Conservation (phyloP, 2,888 invertebrate genomes). For the Arctia plantaginis region DNA sequence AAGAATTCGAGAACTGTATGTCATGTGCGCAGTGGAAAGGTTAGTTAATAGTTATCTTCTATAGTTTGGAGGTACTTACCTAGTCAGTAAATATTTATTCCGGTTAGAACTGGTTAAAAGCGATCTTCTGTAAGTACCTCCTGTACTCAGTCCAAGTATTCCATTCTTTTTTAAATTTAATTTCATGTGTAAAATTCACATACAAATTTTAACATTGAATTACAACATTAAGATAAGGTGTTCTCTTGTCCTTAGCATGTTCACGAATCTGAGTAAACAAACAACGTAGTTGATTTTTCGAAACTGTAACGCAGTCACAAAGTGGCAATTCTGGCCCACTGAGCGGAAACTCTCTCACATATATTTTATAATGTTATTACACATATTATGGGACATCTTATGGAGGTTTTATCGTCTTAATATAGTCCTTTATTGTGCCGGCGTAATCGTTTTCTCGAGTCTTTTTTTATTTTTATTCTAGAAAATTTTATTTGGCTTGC, state of each 20-base stretch:
- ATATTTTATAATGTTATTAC: constrained; percentile 51
- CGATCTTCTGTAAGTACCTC: no score
- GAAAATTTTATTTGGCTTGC: constrained; percentile 45
- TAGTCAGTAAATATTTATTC: no score
- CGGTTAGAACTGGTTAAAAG: no score
- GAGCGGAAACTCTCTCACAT: constrained; percentile 35
- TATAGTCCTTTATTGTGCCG: constrained; percentile 45
- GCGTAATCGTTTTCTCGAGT: constrained; percentile 44
- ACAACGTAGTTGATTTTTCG: constrained; percentile 31
- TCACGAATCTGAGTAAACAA: constrained; percentile 14
- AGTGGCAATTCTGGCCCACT: constrained; percentile 31
- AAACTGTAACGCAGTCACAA: constrained; percentile 32
- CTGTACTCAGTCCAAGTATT: no score
- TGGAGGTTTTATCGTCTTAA: constrained; percentile 49
- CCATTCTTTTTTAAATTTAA: no score
- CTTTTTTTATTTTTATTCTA: constrained; percentile 49
- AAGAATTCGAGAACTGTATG: no score
- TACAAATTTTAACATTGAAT: no score
- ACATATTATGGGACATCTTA: constrained; percentile 41
- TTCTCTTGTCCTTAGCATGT: not conserved
- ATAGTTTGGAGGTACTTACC: not conserved
- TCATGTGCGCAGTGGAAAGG: not conserved
- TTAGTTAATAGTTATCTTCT: not conserved
- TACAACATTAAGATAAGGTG: not conserved
- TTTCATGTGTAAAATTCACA: no score